Conservation (phyloP, 2,888 invertebrate genomes). For the Monochamus alternatus region DNA sequence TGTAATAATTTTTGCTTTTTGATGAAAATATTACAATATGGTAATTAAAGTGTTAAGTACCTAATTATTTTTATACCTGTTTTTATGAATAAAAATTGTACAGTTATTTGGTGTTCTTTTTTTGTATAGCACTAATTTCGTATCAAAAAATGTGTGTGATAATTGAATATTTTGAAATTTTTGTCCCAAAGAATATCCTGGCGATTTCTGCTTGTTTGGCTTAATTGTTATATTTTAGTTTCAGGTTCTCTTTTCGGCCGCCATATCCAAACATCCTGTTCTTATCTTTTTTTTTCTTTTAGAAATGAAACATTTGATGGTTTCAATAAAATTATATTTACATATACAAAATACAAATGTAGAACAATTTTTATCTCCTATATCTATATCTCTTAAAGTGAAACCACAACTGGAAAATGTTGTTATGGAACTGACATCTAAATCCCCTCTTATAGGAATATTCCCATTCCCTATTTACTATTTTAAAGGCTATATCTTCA, state of each 20-base stretch:
- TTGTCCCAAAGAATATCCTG: too few relatives aligned
- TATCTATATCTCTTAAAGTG: constrained; percentile 99
- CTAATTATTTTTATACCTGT: constrained; percentile 25
- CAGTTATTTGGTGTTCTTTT: neutral
- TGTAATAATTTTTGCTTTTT: constrained; percentile 23
- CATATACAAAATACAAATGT: constrained; percentile 10
- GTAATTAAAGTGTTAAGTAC: constrained; percentile 12
- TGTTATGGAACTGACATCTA: constrained; percentile 99
- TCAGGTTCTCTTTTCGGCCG: too few relatives aligned
- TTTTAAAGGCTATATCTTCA: constrained; percentile 99
- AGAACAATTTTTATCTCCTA: constrained; percentile 75
- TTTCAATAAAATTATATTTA: neutral
- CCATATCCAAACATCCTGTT: too few relatives aligned
- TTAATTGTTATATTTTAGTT: too few relatives aligned
- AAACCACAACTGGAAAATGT: constrained; percentile 99
- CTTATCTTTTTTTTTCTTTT: too few relatives aligned
- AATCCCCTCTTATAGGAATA: constrained; percentile 98
- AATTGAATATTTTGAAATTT: too few relatives aligned
- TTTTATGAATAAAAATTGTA: constrained; percentile 28
- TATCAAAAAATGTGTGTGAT: too few relatives aligned
- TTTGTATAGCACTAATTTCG: neutral
- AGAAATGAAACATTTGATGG: too few relatives aligned
- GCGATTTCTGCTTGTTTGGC: too few relatives aligned
- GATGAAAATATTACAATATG: constrained; percentile 13
- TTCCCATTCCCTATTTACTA: constrained; percentile 99